A percentile compares a stretch with the other conserved stretches of the same genome.
These are phyloP conservation scores for Pygmarrhopalites habei DNA, from an alignment of 1,140 invertebrate genomes.

Conservation along the genomic window DNA sequence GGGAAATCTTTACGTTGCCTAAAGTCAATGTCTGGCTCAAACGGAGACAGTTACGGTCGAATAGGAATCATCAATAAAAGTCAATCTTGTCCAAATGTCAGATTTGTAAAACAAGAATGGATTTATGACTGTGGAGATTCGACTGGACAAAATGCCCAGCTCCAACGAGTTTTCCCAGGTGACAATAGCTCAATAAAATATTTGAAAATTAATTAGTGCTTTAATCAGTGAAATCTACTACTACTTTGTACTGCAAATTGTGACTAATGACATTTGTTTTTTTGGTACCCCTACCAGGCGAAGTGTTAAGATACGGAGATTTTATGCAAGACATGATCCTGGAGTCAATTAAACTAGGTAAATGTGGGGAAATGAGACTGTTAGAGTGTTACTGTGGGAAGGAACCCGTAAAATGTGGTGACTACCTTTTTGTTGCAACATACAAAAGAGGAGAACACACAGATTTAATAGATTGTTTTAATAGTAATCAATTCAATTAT, in stretches of 20 bases:
- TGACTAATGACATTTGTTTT: too few relatives aligned
- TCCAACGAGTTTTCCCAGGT: background rate
- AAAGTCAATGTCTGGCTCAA: background rate
- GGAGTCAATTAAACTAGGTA: background rate
- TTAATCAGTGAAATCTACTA: too few relatives aligned
- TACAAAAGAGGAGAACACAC: conserved; percentile 6
- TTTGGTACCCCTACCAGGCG: too few relatives aligned
- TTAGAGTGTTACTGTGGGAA: background rate
- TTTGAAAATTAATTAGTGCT: too few relatives aligned
- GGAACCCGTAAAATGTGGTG: background rate
- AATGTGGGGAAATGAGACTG: background rate
- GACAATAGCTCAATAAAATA: too few relatives aligned
- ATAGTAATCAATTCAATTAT: background rate
- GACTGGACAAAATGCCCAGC: background rate
- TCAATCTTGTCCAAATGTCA: background rate
- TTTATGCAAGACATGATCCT: conserved; percentile 6
- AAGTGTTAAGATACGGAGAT: background rate
- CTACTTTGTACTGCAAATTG: too few relatives aligned
- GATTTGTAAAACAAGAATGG: conserved; percentile 8
- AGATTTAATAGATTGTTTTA: background rate
- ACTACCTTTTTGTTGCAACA: background rate
- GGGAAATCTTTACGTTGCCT: background rate
- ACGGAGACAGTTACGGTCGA: conserved; percentile 5
- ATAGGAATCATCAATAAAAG: conserved; percentile 9
- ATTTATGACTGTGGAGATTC: background rate